Evolutionary conservation across 2,797 vertebrate genomes (phyloP), one percentile per base, ranked within the genome.

Genomic region (Sebastes ruberrimus): DNA sequence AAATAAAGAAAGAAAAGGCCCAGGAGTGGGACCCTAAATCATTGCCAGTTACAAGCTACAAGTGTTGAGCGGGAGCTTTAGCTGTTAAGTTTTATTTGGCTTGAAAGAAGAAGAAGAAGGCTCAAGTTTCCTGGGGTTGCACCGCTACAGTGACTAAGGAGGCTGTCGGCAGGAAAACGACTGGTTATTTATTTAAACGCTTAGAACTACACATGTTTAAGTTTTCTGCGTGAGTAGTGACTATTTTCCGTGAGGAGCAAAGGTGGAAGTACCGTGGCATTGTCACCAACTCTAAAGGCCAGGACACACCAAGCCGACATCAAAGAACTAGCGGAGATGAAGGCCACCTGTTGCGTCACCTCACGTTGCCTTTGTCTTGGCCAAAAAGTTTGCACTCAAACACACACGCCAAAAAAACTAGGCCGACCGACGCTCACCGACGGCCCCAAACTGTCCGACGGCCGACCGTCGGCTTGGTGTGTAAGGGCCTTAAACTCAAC

Each of bases 51-150:
- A 82, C 61, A 73, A 67, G 67, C 74, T 76, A 68, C 35, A 62
- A 72, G 65, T 74, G 77, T 76, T 63, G 66, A 89, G 67, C 74
- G 38, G 46, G 57, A 80, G 76, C 60, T 78, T 49, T 13, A 74
- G 78, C 59, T 82, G 63, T 77, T 87, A 68, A 28, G 59, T 80
- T 88, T 85, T 80, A 78, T 90, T 68, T 82, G 76, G 55, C 70
- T 71, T 82, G 68, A 87, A 90, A 81, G 72, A 85, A 65, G 64
- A 85, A 65, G 64, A 84, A 74, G 56, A 65, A 80, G 42, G 32
- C 25, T 79, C 4, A n/a, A n/a, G 55, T 81, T 88, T 88, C 68
- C 46, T 35, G 38, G 56, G 49, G 14, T 77, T 77, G 18, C 22
- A 16, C 5, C 1, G 18, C 20, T 16, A 11, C 52, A 52, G 23